phyloP scores from a whole-genome alignment of 2,113 vertebrate species.

The Mustelus asterias region DNA sequence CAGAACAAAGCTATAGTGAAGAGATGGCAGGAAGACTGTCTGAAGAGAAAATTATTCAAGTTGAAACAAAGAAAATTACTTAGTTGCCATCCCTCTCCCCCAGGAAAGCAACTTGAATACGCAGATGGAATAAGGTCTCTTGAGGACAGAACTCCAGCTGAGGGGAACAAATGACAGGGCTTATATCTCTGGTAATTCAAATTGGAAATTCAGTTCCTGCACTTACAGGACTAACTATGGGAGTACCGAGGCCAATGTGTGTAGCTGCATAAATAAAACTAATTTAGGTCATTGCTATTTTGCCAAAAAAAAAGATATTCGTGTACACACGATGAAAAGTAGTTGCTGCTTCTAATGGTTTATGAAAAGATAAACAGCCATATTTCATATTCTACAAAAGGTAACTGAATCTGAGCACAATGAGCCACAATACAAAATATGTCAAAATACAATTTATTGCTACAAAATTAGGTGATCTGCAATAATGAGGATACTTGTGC shows the following conservation, averaged over 20 bases:
- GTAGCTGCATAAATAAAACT: background rate
- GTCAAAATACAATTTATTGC: background rate
- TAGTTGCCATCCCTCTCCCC: background rate
- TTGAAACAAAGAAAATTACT: slow-evolving; percentile 1
- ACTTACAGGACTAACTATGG: background rate
- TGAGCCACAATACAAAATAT: background rate
- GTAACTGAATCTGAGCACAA: background rate
- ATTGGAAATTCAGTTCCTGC: background rate
- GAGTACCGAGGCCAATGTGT: background rate
- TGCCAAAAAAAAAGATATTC: background rate
- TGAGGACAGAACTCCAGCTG: background rate
- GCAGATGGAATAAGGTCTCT: background rate
- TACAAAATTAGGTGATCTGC: background rate
- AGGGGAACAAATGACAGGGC: background rate
- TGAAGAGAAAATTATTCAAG: background rate
- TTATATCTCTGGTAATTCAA: background rate
- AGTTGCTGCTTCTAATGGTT: background rate
- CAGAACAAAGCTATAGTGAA: background rate
- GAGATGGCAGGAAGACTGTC: background rate
- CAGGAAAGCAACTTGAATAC: background rate
- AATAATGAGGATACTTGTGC: background rate
- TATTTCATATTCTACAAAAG: background rate
- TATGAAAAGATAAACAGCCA: background rate
- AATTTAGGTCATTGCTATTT: background rate
- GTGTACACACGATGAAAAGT: background rate